Percentiles rank a stretch among this genome's conserved stretches.
Conservation (phyloP, 2,113 vertebrate species). For the Corapipo altera region DNA sequence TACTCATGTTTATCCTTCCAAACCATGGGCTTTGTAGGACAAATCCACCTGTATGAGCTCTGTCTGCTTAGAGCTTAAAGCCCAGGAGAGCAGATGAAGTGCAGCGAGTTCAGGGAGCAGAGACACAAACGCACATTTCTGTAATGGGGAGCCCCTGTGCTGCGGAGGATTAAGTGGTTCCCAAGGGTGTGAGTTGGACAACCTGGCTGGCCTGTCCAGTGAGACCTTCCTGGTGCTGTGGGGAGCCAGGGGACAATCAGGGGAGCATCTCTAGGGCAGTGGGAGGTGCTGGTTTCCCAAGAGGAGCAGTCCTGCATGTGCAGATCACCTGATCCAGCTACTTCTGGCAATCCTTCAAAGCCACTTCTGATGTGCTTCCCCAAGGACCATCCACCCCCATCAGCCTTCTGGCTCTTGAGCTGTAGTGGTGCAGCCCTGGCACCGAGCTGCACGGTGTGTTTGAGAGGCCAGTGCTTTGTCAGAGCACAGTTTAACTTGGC, state of each 20-base stretch:
- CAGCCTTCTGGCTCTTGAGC: background rate
- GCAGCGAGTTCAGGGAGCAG: too few species aligned
- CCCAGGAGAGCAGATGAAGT: background rate
- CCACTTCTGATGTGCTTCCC: background rate
- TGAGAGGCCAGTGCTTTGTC: background rate
- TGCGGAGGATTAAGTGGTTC: background rate
- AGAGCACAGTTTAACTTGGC: background rate
- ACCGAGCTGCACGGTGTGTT: rapidly evolving
- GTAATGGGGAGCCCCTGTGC: background rate
- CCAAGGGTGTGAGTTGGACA: background rate
- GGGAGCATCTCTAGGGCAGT: background rate
- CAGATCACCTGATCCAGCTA: background rate
- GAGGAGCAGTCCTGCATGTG: background rate
- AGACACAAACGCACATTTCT: background rate
- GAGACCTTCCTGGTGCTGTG: background rate
- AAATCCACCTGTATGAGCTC: background rate
- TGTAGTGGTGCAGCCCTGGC: background rate
- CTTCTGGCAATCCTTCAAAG: background rate
- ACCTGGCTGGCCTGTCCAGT: background rate
- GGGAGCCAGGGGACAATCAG: background rate
- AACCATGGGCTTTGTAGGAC: background rate
- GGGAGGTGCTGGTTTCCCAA: background rate
- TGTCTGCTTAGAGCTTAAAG: background rate
- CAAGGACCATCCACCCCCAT: background rate
- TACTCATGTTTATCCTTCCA: background rate